Evolutionary conservation across 2,113 vertebrate genomes (phyloP).

Genomic region (Cynopterus brachyotis): DNA sequence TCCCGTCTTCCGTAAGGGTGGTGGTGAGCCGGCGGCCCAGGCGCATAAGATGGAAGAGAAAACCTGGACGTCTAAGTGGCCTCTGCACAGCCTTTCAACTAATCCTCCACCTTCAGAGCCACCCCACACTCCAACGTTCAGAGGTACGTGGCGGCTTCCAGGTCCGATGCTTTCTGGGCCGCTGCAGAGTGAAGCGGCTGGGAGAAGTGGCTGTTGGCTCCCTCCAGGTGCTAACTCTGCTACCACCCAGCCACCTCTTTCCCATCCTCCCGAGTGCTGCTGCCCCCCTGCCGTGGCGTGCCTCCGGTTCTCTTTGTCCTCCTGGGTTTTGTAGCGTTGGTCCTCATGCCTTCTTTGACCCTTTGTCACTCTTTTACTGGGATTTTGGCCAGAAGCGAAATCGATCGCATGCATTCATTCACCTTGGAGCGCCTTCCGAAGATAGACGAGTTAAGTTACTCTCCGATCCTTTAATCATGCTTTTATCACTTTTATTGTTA

Average conservation of each 20-base stretch:
- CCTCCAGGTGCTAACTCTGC: background rate
- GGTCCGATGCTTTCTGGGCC: background rate
- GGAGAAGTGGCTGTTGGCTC: background rate
- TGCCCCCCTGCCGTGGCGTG: background rate
- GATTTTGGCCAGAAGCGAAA: background rate
- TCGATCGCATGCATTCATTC: background rate
- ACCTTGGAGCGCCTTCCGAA: background rate
- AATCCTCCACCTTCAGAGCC: background rate
- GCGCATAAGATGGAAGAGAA: background rate
- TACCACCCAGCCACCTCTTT: background rate
- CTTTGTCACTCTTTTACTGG: background rate
- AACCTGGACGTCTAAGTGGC: background rate
- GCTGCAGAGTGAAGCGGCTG: background rate
- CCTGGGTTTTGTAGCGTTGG: background rate
- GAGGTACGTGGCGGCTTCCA: background rate
- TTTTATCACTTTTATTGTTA: background rate
- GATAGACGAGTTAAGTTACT: background rate
- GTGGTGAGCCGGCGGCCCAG: background rate
- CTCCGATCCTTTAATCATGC: background rate
- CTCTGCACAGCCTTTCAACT: background rate
- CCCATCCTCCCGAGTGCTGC: background rate
- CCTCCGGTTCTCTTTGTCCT: background rate
- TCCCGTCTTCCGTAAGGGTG: background rate
- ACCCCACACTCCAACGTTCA: background rate
- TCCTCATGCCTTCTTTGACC: background rate